A percentile compares a stretch with the other conserved stretches of the same genome.
Evolutionary conservation across 2,888 invertebrate genomes (phyloP).

Genomic region (Xanthorhoe designata): DNA sequence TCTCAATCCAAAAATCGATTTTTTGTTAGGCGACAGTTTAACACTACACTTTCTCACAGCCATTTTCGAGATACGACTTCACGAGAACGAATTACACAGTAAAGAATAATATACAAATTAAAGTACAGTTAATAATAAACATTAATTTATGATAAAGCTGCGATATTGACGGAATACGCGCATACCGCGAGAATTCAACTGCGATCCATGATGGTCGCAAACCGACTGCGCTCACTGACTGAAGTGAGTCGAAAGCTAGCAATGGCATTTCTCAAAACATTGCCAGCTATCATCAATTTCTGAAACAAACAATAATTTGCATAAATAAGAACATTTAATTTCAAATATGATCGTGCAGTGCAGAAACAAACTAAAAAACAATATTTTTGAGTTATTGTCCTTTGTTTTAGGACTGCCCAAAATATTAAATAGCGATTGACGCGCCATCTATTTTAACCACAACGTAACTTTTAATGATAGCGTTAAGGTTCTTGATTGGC

Average conservation of each 20-base stretch:
- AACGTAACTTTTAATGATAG: constrained; percentile 7
- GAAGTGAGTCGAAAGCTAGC: constrained; percentile 65
- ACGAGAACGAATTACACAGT: constrained; percentile 56
- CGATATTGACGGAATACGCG: constrained; percentile 60
- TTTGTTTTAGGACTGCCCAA: constrained; percentile 6
- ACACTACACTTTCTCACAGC: constrained; percentile 82
- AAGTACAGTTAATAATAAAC: constrained; percentile 46
- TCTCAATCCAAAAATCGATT: constrained; percentile 83
- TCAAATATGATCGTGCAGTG: neutral
- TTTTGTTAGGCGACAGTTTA: constrained; percentile 81
- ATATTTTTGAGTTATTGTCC: constrained; percentile 7
- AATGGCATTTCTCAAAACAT: constrained; percentile 31
- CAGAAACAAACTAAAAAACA: neutral
- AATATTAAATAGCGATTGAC: neutral
- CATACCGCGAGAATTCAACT: constrained; percentile 67
- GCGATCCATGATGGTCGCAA: constrained; percentile 79
- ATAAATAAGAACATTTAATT: neutral
- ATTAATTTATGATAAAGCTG: constrained; percentile 47
- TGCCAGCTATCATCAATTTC: constrained; percentile 26
- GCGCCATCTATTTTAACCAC: constrained; percentile 25
- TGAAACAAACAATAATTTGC: neutral
- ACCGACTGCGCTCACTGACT: constrained; percentile 62
- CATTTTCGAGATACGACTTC: constrained; percentile 64
- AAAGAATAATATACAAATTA: constrained; percentile 64
- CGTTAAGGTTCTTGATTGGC: constrained; percentile 21